These are phyloP conservation scores for Cephus rjabovi DNA, from an alignment of 2,888 invertebrate genomes.

Conservation along the genomic window DNA sequence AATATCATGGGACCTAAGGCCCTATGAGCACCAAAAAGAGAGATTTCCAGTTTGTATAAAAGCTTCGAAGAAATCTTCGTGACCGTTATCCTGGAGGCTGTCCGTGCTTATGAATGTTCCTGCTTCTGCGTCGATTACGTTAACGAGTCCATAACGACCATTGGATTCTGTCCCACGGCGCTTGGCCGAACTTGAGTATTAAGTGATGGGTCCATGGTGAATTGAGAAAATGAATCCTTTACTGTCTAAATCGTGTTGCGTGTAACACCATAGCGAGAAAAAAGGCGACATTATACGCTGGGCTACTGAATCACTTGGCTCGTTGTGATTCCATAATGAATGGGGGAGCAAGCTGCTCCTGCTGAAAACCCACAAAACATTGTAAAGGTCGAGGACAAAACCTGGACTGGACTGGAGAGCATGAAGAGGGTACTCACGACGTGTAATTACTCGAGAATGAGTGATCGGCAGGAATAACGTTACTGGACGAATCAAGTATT, in stretches of 20 bases:
- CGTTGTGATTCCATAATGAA: slow-evolving; percentile 43
- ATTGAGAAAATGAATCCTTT: slow-evolving; percentile 7
- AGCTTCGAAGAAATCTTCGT: neutral
- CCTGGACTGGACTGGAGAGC: slow-evolving; percentile 22
- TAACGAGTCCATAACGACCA: neutral
- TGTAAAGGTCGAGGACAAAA: slow-evolving; percentile 9
- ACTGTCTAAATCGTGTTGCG: neutral
- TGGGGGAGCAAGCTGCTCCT: slow-evolving; percentile 26
- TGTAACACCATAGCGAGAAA: slow-evolving; percentile 9
- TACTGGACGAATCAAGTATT: slow-evolving; percentile 8
- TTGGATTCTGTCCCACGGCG: neutral
- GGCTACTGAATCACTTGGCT: slow-evolving; percentile 36
- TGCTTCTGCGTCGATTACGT: neutral
- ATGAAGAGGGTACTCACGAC: slow-evolving; percentile 22
- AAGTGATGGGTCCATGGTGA: neutral
- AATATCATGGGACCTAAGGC: neutral
- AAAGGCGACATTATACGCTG: slow-evolving; percentile 33
- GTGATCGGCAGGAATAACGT: slow-evolving; percentile 39
- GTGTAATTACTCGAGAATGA: slow-evolving; percentile 56
- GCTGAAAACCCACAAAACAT: slow-evolving; percentile 17
- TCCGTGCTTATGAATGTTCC: neutral
- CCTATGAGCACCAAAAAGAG: neutral
- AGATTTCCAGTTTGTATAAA: neutral
- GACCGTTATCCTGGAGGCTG: neutral
- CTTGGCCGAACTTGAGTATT: neutral